phyloP scores from a whole-genome alignment of 2,113 vertebrate genomes.

The Heteronetta atricapilla region DNA sequence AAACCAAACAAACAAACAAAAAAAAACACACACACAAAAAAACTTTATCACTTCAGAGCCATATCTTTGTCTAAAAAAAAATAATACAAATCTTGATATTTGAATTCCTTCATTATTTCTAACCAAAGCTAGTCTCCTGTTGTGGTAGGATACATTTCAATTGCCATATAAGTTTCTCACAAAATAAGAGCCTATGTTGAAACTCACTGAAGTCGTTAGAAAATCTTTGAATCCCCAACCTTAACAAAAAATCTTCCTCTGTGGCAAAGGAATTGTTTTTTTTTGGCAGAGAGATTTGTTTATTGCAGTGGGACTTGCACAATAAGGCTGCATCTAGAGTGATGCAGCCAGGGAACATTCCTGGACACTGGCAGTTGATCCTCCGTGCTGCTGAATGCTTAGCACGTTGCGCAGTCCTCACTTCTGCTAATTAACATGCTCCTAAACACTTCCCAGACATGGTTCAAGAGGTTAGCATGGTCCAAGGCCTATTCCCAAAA shows the following conservation, averaged over 20 bases:
- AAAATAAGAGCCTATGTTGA: not conserved
- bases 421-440: not conserved
- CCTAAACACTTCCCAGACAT: not conserved
- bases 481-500: not conserved
- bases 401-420: not conserved
- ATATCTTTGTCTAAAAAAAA: not conserved
- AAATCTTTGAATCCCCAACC: not conserved
- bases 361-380: not conserved
- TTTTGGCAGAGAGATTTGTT: slow-evolving; percentile 39
- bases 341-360: slow-evolving; percentile 47
- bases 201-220: not conserved
- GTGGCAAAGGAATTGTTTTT: not conserved
- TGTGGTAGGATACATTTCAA: not conserved
- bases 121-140: not conserved
- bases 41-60: not conserved
- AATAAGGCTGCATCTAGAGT: not conserved
- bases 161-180: not conserved
- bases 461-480: not conserved
- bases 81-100: not conserved
- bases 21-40: too few species aligned
- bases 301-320: not conserved
- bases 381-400: not conserved
- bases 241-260: not conserved
- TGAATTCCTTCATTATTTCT: not conserved
- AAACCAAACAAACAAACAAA: too few species aligned